Evolutionary conservation across 2,113 vertebrate species (phyloP), one percentile per base, ranked within the genome.

Genomic region (Catagonus wagneri): DNA sequence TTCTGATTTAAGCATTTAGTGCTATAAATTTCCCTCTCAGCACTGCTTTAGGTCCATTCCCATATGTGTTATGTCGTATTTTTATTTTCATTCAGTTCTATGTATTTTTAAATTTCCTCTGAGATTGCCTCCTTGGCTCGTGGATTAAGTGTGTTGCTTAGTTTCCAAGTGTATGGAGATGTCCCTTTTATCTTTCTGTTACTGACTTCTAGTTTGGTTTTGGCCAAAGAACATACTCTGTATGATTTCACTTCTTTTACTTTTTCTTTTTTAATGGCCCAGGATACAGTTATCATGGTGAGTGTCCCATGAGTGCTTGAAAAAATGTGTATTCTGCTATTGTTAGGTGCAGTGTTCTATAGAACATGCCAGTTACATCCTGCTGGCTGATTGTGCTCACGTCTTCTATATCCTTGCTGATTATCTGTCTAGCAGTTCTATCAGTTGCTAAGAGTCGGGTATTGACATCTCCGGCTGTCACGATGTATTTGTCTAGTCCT

Each of bases 191-290:
- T 93, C n/a, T 85, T 89, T 78, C 72, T 90, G 27, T 68, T 61
- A 69, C 32, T 95, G 52, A 54, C 68, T 81, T 85, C 36, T 85
- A 65, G 34, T 58, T 65, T 72, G 63, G 84, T 85, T 93, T 94
- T 92, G 27, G 34, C 50, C 52, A 96, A 85, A 56, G 58, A 89
- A 29, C 34, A 79, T 27, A 69, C 2, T 68, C 8, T 75, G 34
- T 22, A 80, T 72, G 69, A 79, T 63, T 69, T 90, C 34, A 23
- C 50, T 76, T 71, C 14, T 83, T 95, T 76, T 72, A 63, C 54
- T 54, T 12, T 23, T 75, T 92, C 10, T 87, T 76, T 92, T 60
- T 66, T 61, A 44, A 79, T 29, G 29, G 89, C 27, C 10, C 9
- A 54, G 14, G 13, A 32, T 66, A 39, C 22, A 36, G 23, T 66